phyloP scores from a whole-genome alignment of 2,888 invertebrate genomes.

The Sarcophaga rosellei region DNA sequence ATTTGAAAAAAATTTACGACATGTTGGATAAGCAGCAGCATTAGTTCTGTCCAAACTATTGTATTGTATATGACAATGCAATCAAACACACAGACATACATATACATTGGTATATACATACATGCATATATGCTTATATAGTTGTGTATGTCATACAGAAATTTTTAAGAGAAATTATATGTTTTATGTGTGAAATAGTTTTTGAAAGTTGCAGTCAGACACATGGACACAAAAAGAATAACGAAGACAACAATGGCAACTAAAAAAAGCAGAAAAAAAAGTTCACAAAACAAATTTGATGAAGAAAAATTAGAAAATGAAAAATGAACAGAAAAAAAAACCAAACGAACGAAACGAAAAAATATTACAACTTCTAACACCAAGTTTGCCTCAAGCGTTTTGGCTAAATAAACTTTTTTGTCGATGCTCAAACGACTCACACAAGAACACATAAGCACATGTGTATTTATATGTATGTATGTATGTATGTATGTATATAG shows the following conservation, averaged over 20 bases:
- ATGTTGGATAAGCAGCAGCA: conserved; percentile 46
- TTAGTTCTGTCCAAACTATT: conserved; percentile 47
- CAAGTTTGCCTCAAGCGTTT: conserved; percentile 58
- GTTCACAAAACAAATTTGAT: conserved; percentile 59
- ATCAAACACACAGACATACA: neutral
- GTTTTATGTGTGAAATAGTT: conserved; percentile 30
- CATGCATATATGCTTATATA: too few relatives aligned
- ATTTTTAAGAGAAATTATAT: neutral
- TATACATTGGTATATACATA: too few relatives aligned
- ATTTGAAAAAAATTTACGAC: conserved; percentile 55
- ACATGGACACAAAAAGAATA: conserved; percentile 33
- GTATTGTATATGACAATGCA: conserved; percentile 29
- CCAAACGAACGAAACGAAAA: neutral
- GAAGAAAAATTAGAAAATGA: conserved; percentile 63
- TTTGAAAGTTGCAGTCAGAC: conserved; percentile 43
- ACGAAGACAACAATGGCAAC: neutral
- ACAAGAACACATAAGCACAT: neutral
- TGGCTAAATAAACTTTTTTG: conserved; percentile 51
- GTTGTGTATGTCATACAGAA: too few relatives aligned
- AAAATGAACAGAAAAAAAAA: conserved; percentile 21
- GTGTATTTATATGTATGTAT: neutral
- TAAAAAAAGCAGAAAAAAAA: conserved; percentile 14
- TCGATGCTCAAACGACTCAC: neutral
- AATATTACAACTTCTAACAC: conserved; percentile 27
- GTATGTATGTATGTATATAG: neutral